Evolutionary conservation across 2,797 vertebrate genomes (phyloP).

Genomic region (Acanthopagrus latus): DNA sequence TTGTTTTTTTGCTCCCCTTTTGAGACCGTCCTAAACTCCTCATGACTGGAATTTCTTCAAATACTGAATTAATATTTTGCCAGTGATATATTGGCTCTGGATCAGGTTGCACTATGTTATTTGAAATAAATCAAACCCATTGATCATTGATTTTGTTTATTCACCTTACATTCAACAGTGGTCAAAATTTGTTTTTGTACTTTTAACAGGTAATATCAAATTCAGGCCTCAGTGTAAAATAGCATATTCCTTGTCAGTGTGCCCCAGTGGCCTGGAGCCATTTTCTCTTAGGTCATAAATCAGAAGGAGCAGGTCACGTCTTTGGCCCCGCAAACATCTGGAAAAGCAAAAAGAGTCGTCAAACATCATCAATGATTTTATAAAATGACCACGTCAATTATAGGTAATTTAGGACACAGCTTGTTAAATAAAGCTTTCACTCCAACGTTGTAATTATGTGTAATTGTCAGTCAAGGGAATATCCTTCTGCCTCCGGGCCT

Average conservation of each 20-base stretch:
- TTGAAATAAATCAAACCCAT: slow-evolving; percentile 62
- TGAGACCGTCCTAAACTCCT: slow-evolving; percentile 4
- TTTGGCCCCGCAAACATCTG: slow-evolving; percentile 74
- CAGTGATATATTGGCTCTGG: slow-evolving; percentile 14
- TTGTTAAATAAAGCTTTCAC: slow-evolving; percentile 82
- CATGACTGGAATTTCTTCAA: slow-evolving; percentile 21
- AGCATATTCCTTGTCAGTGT: slow-evolving; percentile 25
- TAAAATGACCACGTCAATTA: slow-evolving; percentile 80
- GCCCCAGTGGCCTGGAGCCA: slow-evolving; percentile 31
- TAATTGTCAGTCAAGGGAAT: slow-evolving; percentile 80
- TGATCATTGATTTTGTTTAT: slow-evolving; percentile 45
- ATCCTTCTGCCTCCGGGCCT: slow-evolving; percentile 43
- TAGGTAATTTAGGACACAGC: slow-evolving; percentile 78
- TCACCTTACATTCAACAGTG: slow-evolving; percentile 3
- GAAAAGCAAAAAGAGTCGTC: slow-evolving; percentile 72
- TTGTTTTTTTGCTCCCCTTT: neutral
- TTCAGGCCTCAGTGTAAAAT: slow-evolving; percentile 23
- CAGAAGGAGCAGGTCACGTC: slow-evolving; percentile 63
- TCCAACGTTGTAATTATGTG: slow-evolving; percentile 73
- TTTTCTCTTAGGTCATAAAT: slow-evolving; percentile 71
- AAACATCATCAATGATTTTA: slow-evolving; percentile 79
- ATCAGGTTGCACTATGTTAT: slow-evolving; percentile 36
- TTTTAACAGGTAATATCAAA: slow-evolving; percentile 23
- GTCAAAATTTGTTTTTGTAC: slow-evolving; percentile 19
- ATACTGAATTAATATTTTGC: slow-evolving; percentile 29